phyloP scores from a whole-genome alignment of 2,888 invertebrate species.

The Cheilosia urbana region DNA sequence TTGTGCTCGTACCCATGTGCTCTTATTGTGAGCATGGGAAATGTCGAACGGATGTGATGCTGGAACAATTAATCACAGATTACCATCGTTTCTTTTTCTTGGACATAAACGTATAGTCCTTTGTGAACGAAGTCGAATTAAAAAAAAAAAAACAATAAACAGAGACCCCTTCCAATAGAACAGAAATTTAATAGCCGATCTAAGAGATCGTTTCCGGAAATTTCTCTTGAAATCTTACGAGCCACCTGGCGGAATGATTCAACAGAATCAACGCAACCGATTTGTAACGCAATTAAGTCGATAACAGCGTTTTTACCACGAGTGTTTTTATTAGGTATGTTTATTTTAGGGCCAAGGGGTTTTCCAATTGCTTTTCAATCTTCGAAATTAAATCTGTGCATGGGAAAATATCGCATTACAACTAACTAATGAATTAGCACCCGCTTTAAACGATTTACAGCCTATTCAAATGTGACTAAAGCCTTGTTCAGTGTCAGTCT shows the following conservation, averaged over 20 bases:
- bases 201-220: conserved; percentile 35
- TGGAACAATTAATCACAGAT: conserved; percentile 40
- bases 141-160: background rate
- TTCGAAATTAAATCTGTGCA: too few relatives aligned
- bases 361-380: background rate
- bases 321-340: background rate
- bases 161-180: background rate
- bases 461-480: too few relatives aligned
- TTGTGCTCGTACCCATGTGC: conserved; percentile 24
- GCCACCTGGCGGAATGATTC: conserved; percentile 23
- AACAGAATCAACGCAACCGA: background rate
- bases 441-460: too few relatives aligned
- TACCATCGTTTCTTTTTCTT: conserved; percentile 19
- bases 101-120: background rate
- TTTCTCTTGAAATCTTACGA: conserved; percentile 35
- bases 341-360: background rate
- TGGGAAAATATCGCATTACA: too few relatives aligned
- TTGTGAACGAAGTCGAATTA: background rate
- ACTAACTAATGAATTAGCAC: too few relatives aligned
- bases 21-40: conserved; percentile 27
- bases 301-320: background rate
- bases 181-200: background rate
- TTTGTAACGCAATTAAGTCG: conserved; percentile 17
- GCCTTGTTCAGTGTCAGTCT: too few relatives aligned
- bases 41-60: conserved; percentile 31